Percentiles rank a stretch among this genome's conserved stretches.
Conservation (phyloP, 2,797 vertebrate species). For the Gymnothorax reevesii region DNA sequence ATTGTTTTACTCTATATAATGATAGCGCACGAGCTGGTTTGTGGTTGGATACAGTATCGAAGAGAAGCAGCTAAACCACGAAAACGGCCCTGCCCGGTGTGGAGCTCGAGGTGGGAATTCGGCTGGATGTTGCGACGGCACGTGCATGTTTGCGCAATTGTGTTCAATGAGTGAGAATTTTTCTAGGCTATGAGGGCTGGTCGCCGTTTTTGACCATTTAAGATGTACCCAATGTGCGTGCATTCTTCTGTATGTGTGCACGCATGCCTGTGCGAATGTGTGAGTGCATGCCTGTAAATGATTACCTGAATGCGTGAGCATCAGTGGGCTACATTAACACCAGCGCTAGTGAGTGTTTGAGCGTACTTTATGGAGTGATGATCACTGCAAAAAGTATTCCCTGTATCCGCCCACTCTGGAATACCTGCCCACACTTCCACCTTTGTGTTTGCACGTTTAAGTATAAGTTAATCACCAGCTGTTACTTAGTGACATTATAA, state of each 20-base stretch:
- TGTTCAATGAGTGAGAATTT: not conserved
- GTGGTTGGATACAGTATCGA: constrained; percentile 84
- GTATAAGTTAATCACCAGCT: not conserved
- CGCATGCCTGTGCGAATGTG: not conserved
- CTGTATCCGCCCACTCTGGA: not conserved
- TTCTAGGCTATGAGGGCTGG: not conserved
- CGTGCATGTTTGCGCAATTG: not conserved
- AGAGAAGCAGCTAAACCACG: constrained; percentile 73
- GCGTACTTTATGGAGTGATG: not conserved
- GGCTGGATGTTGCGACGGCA: not conserved
- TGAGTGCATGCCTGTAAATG: not conserved
- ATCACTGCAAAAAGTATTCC: not conserved
- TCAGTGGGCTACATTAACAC: not conserved
- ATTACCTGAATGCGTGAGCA: not conserved
- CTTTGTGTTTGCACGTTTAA: no score
- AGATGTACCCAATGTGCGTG: not conserved
- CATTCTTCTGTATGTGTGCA: not conserved
- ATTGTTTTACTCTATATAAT: constrained; percentile 86
- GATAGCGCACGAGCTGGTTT: constrained; percentile 87
- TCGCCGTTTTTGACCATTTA: not conserved
- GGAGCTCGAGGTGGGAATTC: constrained; percentile 73
- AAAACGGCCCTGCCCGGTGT: constrained; percentile 67
- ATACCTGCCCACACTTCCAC: not conserved
- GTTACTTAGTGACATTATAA: not conserved
- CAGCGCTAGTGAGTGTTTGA: not conserved